A percentile compares a stretch with the other conserved stretches of the same genome.
These are phyloP conservation scores for Bubo bubo DNA, from an alignment of 2,113 vertebrate species.

Conservation along the genomic window DNA sequence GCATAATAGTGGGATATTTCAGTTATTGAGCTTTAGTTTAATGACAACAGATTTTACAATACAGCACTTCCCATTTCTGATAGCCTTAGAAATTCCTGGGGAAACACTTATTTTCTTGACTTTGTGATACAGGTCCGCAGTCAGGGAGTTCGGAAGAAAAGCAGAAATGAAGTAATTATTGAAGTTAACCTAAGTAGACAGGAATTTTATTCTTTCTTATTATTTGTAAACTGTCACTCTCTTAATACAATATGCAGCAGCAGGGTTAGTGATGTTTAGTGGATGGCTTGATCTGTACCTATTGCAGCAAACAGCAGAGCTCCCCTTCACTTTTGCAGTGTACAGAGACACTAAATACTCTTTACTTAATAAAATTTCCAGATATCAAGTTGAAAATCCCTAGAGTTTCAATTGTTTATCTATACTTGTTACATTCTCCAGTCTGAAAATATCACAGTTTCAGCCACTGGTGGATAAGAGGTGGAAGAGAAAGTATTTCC, in stretches of 20 bases:
- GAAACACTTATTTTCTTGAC: background rate
- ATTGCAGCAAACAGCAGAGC: background rate
- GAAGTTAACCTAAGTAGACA: background rate
- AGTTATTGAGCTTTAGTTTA: background rate
- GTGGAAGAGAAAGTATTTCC: background rate
- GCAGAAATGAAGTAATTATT: background rate
- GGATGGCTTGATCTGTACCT: background rate
- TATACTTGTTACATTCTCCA: background rate
- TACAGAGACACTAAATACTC: background rate
- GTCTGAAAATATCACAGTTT: background rate
- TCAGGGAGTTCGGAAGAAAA: background rate
- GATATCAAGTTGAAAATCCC: background rate
- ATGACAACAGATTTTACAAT: background rate
- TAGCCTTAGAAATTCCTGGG: background rate
- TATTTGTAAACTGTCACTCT: background rate
- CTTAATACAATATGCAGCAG: background rate
- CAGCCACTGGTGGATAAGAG: background rate
- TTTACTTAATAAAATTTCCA: background rate
- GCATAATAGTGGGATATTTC: background rate
- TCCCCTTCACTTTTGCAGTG: background rate
- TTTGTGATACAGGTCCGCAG: background rate
- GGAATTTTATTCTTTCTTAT: background rate
- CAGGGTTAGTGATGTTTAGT: background rate
- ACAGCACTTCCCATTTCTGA: background rate
- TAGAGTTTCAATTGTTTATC: background rate